phyloP scores from a whole-genome alignment of 2,113 vertebrate species.

The Platichthys flesus region DNA sequence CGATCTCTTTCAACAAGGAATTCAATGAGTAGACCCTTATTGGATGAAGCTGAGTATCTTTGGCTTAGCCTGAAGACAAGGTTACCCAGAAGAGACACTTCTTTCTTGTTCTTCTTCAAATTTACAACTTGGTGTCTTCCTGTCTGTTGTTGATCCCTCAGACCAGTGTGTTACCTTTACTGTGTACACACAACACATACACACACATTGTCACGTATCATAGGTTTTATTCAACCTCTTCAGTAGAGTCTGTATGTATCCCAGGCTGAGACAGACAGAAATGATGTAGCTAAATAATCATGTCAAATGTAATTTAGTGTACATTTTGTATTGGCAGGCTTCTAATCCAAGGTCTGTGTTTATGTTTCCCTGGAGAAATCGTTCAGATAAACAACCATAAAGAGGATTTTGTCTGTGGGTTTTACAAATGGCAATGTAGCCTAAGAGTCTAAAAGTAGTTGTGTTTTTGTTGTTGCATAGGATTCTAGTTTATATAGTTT shows the following conservation, averaged over 20 bases:
- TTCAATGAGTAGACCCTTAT: constrained; percentile 56
- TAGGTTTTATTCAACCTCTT: no score
- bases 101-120: constrained; percentile 31
- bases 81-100: constrained; percentile 26
- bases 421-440: background rate
- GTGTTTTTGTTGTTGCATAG: constrained; percentile 3
- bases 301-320: background rate
- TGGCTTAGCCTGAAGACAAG: constrained; percentile 52
- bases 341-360: background rate
- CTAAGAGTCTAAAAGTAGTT: background rate
- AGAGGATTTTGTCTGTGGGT: constrained; percentile 17
- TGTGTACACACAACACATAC: background rate
- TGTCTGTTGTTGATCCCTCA: constrained; percentile 10
- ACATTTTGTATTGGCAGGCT: constrained; percentile 7
- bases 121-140: background rate
- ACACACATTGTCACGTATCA: background rate
- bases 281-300: background rate
- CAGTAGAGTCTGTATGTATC: no score
- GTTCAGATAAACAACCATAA: constrained; percentile 38
- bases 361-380: constrained; percentile 22
- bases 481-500: constrained; percentile 3
- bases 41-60: constrained; percentile 42
- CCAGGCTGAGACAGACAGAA: background rate
- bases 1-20: constrained; percentile 47
- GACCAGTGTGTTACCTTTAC: constrained; percentile 7